Evolutionary conservation across 2,888 invertebrate species (phyloP).

Genomic region (Spialia ferax): DNA sequence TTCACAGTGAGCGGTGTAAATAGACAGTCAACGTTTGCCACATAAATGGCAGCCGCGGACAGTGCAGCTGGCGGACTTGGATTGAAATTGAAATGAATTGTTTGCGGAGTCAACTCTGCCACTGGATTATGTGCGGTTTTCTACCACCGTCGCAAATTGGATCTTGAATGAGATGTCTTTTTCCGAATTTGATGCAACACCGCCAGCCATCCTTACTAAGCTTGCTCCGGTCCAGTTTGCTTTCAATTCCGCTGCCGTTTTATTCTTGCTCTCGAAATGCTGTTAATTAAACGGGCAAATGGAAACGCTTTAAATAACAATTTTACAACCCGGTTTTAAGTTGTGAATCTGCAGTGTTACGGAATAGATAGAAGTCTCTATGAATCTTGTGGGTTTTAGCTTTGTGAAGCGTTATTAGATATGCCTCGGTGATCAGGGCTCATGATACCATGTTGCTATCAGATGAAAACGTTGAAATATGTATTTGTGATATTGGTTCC

Average conservation of each 20-base stretch:
- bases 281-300: slow-evolving; percentile 34
- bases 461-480: slow-evolving; percentile 69
- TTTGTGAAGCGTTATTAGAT: slow-evolving; percentile 44
- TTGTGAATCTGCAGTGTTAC: neutral
- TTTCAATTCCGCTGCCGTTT: slow-evolving; percentile 8
- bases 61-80: slow-evolving; percentile 59
- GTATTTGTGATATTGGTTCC: slow-evolving; percentile 66
- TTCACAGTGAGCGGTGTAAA: slow-evolving; percentile 19
- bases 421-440: slow-evolving; percentile 52
- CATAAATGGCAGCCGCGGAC: slow-evolving; percentile 47
- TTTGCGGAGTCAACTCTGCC: slow-evolving; percentile 69
- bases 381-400: slow-evolving; percentile 5
- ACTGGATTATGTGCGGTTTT: slow-evolving; percentile 70
- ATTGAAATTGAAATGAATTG: slow-evolving; percentile 81
- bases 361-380: slow-evolving; percentile 4
- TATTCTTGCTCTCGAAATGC: neutral
- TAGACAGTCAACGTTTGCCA: neutral
- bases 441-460: slow-evolving; percentile 50
- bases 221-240: neutral
- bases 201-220: slow-evolving; percentile 11
- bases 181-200: slow-evolving; percentile 59
- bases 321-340: slow-evolving; percentile 3
- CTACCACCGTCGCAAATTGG: slow-evolving; percentile 68
- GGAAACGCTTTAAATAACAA: slow-evolving; percentile 6
- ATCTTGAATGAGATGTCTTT: slow-evolving; percentile 75